Evolutionary conservation across 2,113 vertebrate species (phyloP).

Genomic region (Oxygymnocypris stewartii): DNA sequence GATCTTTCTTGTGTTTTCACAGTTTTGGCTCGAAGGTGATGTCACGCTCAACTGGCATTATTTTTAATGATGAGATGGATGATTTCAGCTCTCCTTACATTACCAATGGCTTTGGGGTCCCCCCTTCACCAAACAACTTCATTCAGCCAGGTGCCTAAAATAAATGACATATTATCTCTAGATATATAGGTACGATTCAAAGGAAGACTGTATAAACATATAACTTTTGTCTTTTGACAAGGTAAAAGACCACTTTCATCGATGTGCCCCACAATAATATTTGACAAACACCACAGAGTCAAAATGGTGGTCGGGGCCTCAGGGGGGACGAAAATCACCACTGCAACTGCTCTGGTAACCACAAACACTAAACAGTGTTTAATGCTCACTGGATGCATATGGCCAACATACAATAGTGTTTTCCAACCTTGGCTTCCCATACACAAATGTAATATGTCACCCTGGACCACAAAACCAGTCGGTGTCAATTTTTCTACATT

Average conservation of each 20-base stretch:
- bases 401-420: neutral
- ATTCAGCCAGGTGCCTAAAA: conserved; percentile 85
- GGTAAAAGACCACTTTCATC: conserved; percentile 92
- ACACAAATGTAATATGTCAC: no score
- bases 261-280: conserved; percentile 88
- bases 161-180: neutral
- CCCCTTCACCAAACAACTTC: conserved; percentile 91
- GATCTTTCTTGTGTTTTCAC: conserved; percentile 37
- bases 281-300: conserved; percentile 83
- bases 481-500: no score
- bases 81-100: conserved; percentile 92
- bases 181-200: neutral
- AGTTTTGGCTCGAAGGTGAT: conserved; percentile 93
- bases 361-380: neutral
- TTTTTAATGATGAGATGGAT: conserved; percentile 96
- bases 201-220: neutral
- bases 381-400: neutral
- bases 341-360: conserved; percentile 85
- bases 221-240: conserved; percentile 53
- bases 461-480: no score
- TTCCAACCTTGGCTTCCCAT: neutral
- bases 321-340: conserved; percentile 93
- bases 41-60: conserved; percentile 85
- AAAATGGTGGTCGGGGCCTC: conserved; percentile 93
- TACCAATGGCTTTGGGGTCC: conserved; percentile 82